Base-by-base conservation (phyloP, 1,140 invertebrate species). In the Drosophila auraria region DNA sequence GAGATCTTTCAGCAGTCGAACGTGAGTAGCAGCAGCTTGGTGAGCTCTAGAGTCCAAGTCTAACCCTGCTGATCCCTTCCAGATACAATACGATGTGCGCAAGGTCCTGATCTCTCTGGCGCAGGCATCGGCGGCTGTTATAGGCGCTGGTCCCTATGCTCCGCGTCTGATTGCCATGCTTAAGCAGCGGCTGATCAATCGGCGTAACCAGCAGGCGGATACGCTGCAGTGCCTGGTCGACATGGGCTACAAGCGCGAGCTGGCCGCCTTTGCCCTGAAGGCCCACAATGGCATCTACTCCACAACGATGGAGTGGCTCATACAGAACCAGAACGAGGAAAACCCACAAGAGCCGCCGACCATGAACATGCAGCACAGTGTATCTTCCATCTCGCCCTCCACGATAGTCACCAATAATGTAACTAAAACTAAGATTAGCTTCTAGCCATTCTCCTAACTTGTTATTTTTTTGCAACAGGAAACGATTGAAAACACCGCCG, bases 1-100 rank as follows among this genome's bases (percentile, higher is more conserved):
- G 92, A 93, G 65, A 91, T 93, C 40, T 92, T 93, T 58, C 87
- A 92, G 66, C 92, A 93, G 68, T 92, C 91, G 12, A 93, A 93
- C 62, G 92, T 93, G 40, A 89, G 87, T 66, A 8, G 27, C 4
- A 7, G 14, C 4, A 30, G 30, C 7, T n/a, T 27, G 0, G 0
- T 0, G 9, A 42, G 27, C 0, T 33, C 9, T 3, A 7, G 12
- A 33, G 9, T 11, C 9, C 9, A 9, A 33, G 8, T 58, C 42
- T 2, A 40, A 57, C 17, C 56, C 36, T 14, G 36, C 9, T 68
- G 23, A 20, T 25, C 7, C 0, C 12, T 65, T 79, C 57, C 42
- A 93, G 92, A 77, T 93, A 14, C 92, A 93, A 74, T 91, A 92
- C 54, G 92, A 93, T 83, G 92, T 93, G 12, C 79, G 92, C 11